Base-by-base conservation (phyloP, 2,888 invertebrate genomes). In the Pachycephus smyrnensis region DNA sequence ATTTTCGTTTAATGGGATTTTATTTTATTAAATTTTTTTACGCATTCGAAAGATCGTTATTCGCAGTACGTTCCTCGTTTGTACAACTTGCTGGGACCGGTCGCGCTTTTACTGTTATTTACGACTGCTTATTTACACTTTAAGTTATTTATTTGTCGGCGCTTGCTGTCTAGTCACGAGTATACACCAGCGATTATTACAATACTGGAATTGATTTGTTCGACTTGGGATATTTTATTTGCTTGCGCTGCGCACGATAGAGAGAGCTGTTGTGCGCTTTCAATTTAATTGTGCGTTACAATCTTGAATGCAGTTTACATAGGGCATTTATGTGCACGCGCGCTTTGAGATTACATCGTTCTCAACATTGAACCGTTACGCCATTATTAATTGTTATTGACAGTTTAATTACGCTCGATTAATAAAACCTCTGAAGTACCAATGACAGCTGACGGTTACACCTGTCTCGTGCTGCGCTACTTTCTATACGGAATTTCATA, bases 371-470 rank as follows among this genome's bases (percentile, higher is more conserved):
- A 55, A 55, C 55, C 55, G 55, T 55, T 55, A 55, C 23, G 55
- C 55, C 55, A 55, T 55, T 55, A 55, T 55, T 55, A 55, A 71
- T 71, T 33, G 71, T 33, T 71, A 71, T 71, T 71, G 71, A 31
- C 71, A 71, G 71, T 71, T 71, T 71, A 71, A 71, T 71, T 31
- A 31, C 31, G 71, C 31, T 71, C 71, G 71, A 71, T 71, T 71
- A 71, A 71, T 33, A 23, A 71, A 55, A 23, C 55, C 55, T 55
- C 55, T 55, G 55, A 55, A 23, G 55, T 55, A 55, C 23, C 55
- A 23, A 55, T 9, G 55, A 55, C 55, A 55, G 55, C 23, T 55
- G 55, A 55, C 55, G 55, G 55, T 55, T 55, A 55, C 55, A 55
- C 55, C 55, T 55, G 55, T 55, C 55, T 23, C 23, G 55, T 55